Base-by-base conservation (phyloP, 2,888 invertebrate species). In the Epirrhoe alternata region DNA sequence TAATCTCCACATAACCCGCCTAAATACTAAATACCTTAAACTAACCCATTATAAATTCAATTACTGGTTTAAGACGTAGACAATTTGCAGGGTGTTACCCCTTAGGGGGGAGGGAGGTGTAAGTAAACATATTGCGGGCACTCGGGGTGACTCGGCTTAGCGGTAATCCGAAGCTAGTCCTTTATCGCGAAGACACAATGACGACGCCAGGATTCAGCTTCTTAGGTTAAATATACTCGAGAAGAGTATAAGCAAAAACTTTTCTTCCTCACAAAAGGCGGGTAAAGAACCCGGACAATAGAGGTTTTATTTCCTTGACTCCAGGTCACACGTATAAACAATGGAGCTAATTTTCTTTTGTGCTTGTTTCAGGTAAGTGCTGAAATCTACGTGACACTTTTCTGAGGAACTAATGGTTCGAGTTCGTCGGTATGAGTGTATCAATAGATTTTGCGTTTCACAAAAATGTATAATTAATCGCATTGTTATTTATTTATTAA, bases 11-110 rank as follows among this genome's bases (percentile, higher is more conserved):
- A 75, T 75, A 74, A 75, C 72, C 71, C 69, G 68, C 75, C 80
- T 83, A 84, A 84, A 86, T 83, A 83, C 86, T 89, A 87, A 89
- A 90, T 86, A 89, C 88, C 84, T 82, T 87, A 85, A 89, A 90
- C 88, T 88, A 87, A 88, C 86, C 89, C 83, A 90, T 92, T 92
- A 92, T 91, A 91, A 90, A 91, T 92, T 91, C 90, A 90, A 92
- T 91, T 90, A 92, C 85, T 84, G 77, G 77, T 85, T 86, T 83
- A 88, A 88, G 88, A 87, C 84, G 86, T 75, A 87, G 86, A 89
- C 86, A 87, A 88, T 90, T 87, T 86, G 87, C 80, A 82, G 78
- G 76, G 80, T 79, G 72, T 53, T 57, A 56, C 53, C 63, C 59
- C 61, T 47, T 14, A 58, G 61, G 51, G 61, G 69, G 71, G 59